A percentile compares a stretch with the other conserved stretches of the same genome.
Evolutionary conservation across 1,140 invertebrate species (phyloP).

Genomic region (Belonocnema kinseyi): DNA sequence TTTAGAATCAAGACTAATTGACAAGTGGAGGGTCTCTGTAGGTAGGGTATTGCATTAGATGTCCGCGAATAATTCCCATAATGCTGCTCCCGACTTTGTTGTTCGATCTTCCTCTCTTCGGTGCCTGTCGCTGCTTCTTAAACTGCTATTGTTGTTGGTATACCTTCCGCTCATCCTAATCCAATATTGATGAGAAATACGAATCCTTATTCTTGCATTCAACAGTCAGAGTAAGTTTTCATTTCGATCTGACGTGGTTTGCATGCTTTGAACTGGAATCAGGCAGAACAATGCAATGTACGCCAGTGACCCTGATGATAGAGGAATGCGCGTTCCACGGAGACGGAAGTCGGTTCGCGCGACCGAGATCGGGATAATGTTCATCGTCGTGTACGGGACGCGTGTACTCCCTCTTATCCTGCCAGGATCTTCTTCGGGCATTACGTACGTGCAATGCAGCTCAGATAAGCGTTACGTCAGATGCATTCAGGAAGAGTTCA

Average conservation of each 20-base stretch:
- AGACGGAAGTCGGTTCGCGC: conserved; percentile 34
- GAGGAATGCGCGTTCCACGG: conserved; percentile 27
- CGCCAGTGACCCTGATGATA: conserved; percentile 33
- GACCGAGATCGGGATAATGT: conserved; percentile 45
- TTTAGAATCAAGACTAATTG: too few species aligned
- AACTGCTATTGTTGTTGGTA: too few species aligned
- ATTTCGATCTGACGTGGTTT: too few species aligned
- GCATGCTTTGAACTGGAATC: not conserved
- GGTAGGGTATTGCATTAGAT: too few species aligned
- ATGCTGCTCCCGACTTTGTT: too few species aligned
- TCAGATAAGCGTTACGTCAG: conserved; percentile 61
- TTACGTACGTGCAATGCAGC: conserved; percentile 51
- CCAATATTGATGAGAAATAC: conserved; percentile 34
- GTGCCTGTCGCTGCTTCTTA: too few species aligned
- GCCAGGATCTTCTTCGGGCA: conserved; percentile 53
- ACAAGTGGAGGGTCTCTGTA: too few species aligned
- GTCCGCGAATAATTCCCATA: too few species aligned
- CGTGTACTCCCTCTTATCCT: conserved; percentile 49
- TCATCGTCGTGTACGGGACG: conserved; percentile 49
- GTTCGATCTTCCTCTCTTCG: too few species aligned
- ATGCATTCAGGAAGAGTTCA: conserved; percentile 59
- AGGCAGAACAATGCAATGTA: not conserved
- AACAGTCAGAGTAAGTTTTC: too few species aligned
- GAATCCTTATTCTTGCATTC: not conserved
- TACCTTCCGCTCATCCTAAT: not conserved